Base-by-base conservation (phyloP, 2,888 invertebrate genomes). In the Pandemis corylana region DNA sequence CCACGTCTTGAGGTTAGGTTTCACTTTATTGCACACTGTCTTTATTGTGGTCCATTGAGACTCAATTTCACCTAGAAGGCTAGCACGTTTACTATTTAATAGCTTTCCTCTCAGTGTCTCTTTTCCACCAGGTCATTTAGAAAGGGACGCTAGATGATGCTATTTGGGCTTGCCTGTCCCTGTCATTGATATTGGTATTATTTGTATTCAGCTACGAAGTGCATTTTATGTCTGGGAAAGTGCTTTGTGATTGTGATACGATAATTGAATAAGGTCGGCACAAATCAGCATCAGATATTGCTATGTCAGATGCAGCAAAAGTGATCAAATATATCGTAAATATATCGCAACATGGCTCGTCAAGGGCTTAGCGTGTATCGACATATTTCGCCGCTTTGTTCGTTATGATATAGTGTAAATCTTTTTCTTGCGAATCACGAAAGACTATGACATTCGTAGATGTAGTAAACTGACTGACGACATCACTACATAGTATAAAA, bases 11-110 rank as follows among this genome's bases (percentile, higher is more conserved):
- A 69, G 68, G 64, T 73, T 49, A 64, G 63, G 64, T 73, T 73
- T 73, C 68, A 59, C 73, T 73, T 69, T 59, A 69, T 73, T 64
- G 68, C 68, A 64, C 36, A 64, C 36, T 72, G 61, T 15, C 46
- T 59, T 68, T 73, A 68, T 73, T 73, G 73, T 59, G 73, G 73
- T 68, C 73, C 59, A 59, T 49, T 13, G 73, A 73, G 73, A 64
- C 68, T 69, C 56, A 73, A 51, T 73, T 73, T 73, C 73, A 73
- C 68, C 59, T 73, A 7, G 28, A 42, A 66, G 20, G 53, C 53
- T 59, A 4, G 10, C 20, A 59, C 59, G 28, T 59, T 28, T 59
- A 59, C 59, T 59, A 5, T 59, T 59, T 15, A 10, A 12, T 12
- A 5, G 59, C 10, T 10, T 5, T 12, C 28, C 10, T 20, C 13